These are phyloP conservation scores for Yponomeuta cagnagella DNA, from an alignment of 2,888 invertebrate genomes.

Conservation along the genomic window DNA sequence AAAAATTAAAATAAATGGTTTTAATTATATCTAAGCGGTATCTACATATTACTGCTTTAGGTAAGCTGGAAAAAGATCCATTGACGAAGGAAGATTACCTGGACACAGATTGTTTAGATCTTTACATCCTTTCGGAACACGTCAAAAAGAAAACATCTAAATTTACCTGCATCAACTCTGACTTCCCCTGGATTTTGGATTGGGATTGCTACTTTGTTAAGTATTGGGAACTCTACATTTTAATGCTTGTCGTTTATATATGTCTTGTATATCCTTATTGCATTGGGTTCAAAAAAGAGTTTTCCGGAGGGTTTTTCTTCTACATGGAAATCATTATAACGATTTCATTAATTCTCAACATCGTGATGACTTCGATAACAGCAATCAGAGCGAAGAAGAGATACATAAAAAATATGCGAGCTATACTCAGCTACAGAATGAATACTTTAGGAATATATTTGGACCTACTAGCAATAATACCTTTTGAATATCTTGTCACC, in stretches of 20 bases:
- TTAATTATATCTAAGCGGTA: no score
- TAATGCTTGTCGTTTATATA: constrained; percentile 53
- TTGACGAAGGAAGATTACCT: constrained; percentile 48
- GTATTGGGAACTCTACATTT: constrained; percentile 67
- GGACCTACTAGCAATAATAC: constrained; percentile 65
- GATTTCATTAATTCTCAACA: constrained; percentile 55
- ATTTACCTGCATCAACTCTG: constrained; percentile 54
- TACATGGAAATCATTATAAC: constrained; percentile 55
- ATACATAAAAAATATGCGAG: constrained; percentile 46
- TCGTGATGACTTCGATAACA: constrained; percentile 57
- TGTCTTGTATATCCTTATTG: constrained; percentile 67
- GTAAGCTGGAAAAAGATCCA: constrained; percentile 39
- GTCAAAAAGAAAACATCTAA: constrained; percentile 49
- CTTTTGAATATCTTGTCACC: constrained; percentile 64
- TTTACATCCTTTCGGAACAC: constrained; percentile 65
- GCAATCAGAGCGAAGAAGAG: constrained; percentile 65
- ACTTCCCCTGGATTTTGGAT: constrained; percentile 69
- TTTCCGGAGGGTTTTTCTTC: constrained; percentile 53
- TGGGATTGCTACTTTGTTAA: constrained; percentile 57
- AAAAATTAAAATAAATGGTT: no score
- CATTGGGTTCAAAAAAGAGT: constrained; percentile 57
- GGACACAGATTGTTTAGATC: constrained; percentile 57
- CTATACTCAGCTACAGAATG: constrained; percentile 57
- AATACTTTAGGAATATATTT: constrained; percentile 68
- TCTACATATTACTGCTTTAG: neutral